Percentiles rank a stretch among this genome's conserved stretches.
Conservation (phyloP, 2,113 vertebrate genomes). For the Anolis sagrei region DNA sequence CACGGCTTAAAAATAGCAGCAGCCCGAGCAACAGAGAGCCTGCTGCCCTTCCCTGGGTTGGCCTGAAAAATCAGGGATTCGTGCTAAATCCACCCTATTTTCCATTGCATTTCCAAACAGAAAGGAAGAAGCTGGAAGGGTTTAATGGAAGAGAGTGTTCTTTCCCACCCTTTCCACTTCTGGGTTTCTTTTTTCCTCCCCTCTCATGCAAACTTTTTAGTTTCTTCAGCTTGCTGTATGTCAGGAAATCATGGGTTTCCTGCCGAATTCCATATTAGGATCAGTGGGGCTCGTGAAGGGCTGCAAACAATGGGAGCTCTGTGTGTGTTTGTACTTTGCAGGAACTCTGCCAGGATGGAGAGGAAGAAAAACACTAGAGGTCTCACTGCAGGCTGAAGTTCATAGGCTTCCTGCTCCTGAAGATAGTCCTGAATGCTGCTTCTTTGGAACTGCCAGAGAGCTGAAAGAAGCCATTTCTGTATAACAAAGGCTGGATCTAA, state of each 20-base stretch:
- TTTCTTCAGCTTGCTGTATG: slow-evolving; percentile 78
- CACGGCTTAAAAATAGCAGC: slow-evolving; percentile 62
- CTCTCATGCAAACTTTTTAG: slow-evolving; percentile 22
- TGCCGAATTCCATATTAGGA: slow-evolving; percentile 88
- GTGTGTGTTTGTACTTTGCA: slow-evolving; percentile 82
- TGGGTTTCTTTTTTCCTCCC: background rate
- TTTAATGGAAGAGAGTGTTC: slow-evolving; percentile 69
- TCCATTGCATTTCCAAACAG: slow-evolving; percentile 74
- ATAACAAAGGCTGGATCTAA: too few species aligned
- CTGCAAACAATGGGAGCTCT: slow-evolving; percentile 84
- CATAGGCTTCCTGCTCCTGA: slow-evolving; percentile 74
- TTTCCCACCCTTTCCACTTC: slow-evolving; percentile 16
- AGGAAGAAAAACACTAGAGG: slow-evolving; percentile 81
- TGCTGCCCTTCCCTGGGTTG: slow-evolving; percentile 53
- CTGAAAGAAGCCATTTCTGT: background rate
- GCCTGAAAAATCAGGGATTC: slow-evolving; percentile 61
- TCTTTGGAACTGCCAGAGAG: slow-evolving; percentile 29
- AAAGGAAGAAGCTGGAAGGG: slow-evolving; percentile 73
- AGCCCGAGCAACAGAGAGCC: slow-evolving; percentile 41
- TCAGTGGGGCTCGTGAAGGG: slow-evolving; percentile 81
- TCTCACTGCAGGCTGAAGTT: slow-evolving; percentile 74
- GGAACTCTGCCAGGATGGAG: slow-evolving; percentile 80
- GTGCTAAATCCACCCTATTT: slow-evolving; percentile 73
- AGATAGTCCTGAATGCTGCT: slow-evolving; percentile 35
- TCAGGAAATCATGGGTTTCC: slow-evolving; percentile 89